These are phyloP conservation scores for Tolmerus cingulatus DNA, from an alignment of 2,888 invertebrate species.

Conservation along the genomic window DNA sequence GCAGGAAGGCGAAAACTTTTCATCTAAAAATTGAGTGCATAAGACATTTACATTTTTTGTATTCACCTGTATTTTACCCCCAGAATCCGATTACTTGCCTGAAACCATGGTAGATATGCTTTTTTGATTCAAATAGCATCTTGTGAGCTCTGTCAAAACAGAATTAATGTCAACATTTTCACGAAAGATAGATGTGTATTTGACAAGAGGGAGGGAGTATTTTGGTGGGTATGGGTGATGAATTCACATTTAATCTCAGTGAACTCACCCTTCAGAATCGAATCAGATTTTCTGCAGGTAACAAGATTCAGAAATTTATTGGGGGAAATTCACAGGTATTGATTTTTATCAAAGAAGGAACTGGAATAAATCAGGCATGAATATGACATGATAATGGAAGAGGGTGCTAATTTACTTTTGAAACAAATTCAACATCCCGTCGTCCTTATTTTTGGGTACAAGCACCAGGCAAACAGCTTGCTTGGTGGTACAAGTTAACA, in stretches of 20 bases:
- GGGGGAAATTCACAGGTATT: conserved; percentile 16
- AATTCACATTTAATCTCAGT: conserved; percentile 21
- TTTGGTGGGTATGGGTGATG: background rate
- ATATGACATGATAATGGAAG: conserved; percentile 1
- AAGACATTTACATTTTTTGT: background rate
- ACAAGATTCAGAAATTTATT: conserved; percentile 22
- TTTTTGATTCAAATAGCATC: background rate
- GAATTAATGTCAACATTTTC: conserved; percentile 23
- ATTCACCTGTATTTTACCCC: background rate
- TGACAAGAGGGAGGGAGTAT: background rate
- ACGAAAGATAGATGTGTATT: background rate
- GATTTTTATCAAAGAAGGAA: background rate
- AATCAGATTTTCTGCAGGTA: conserved; percentile 31
- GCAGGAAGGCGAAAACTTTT: background rate
- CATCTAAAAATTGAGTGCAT: background rate
- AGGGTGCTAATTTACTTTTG: background rate
- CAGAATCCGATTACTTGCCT: background rate
- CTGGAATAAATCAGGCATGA: conserved; percentile 10
- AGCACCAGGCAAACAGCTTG: too few relatives aligned
- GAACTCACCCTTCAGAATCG: background rate
- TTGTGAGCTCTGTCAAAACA: background rate
- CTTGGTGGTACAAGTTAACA: background rate
- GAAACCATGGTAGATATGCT: background rate
- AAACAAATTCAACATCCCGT: background rate
- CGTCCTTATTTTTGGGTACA: background rate